Conservation (phyloP, 2,113 vertebrate species). For the Cinclus cinclus region DNA sequence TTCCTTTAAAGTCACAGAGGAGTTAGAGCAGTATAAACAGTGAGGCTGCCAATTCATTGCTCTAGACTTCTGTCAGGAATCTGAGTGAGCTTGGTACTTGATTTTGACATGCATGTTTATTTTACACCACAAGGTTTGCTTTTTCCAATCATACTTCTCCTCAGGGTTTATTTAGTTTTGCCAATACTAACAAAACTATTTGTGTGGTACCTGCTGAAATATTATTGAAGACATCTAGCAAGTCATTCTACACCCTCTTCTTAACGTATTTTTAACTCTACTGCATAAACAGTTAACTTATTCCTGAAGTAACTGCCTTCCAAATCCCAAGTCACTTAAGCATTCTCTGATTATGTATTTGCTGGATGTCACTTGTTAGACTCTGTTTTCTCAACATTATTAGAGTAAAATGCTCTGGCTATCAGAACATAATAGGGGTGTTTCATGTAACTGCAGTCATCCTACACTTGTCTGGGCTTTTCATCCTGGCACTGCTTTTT, state of each 20-base stretch:
- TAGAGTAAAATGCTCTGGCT: background rate
- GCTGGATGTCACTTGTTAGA: background rate
- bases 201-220: slow-evolving; percentile 59
- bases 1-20: slow-evolving; percentile 52
- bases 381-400: slow-evolving; percentile 21
- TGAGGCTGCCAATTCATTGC: slow-evolving; percentile 36
- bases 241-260: slow-evolving; percentile 66
- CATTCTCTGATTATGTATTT: slow-evolving; percentile 13
- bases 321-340: background rate
- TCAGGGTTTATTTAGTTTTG: slow-evolving; percentile 60
- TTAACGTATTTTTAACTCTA: slow-evolving; percentile 60
- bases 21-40: slow-evolving; percentile 59
- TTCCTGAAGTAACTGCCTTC: slow-evolving; percentile 49
- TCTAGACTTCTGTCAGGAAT: slow-evolving; percentile 55
- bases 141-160: slow-evolving; percentile 54
- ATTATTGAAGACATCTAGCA: slow-evolving; percentile 64
- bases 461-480: background rate
- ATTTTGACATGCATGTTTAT: slow-evolving; percentile 59
- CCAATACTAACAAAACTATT: slow-evolving; percentile 53
- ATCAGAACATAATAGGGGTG: background rate
- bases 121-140: slow-evolving; percentile 57
- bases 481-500: background rate
- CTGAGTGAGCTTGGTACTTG: slow-evolving; percentile 43
- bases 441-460: background rate
- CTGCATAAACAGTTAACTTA: slow-evolving; percentile 62